Conservation (phyloP, 2,797 vertebrate genomes). For the Cichlasoma orientale region DNA sequence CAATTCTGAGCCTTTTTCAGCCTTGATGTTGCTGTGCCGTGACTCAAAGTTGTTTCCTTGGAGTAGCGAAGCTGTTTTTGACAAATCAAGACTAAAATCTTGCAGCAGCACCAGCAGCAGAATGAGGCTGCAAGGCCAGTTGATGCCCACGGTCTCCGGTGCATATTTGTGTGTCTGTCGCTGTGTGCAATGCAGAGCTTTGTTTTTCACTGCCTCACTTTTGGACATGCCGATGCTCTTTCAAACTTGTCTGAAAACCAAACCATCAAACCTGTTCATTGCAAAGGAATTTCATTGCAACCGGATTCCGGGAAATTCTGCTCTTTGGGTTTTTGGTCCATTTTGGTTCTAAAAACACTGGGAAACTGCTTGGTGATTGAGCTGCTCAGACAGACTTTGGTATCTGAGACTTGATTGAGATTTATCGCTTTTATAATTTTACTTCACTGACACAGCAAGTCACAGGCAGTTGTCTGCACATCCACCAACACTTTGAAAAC, state of each 20-base stretch:
- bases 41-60: neutral
- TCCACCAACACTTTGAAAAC: neutral
- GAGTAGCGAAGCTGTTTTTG: accelerated
- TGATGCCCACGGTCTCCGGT: neutral
- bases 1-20: neutral
- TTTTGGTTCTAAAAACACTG: neutral
- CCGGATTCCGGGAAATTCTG: accelerated
- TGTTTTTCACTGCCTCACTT: neutral
- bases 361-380: neutral
- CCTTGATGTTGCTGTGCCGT: accelerated
- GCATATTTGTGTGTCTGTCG: neutral
- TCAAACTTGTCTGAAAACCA: neutral
- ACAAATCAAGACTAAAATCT: neutral
- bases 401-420: neutral
- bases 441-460: neutral
- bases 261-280: neutral
- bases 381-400: neutral
- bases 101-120: neutral
- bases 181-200: neutral
- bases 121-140: neutral
- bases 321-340: neutral
- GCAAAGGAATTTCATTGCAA: neutral
- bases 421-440: neutral
- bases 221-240: neutral
- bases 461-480: neutral